Base-by-base conservation (phyloP, 2,888 invertebrate species). In the Monochamus alternatus region DNA sequence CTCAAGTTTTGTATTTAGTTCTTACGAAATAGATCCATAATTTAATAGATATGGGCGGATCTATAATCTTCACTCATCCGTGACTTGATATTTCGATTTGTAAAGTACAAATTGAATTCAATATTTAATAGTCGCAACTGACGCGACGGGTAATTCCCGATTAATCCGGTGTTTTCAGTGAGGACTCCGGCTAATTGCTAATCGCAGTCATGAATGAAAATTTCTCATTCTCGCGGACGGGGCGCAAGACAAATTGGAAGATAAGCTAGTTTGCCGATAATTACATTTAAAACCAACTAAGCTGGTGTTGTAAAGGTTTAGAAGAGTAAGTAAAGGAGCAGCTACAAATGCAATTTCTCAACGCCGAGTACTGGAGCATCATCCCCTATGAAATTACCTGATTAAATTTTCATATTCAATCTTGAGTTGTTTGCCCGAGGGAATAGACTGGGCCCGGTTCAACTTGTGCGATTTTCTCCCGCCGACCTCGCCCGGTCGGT, bases 321-420 rank as follows among this genome's bases (percentile, higher is more conserved):
- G 70, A 81, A 79, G 81, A 81, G 80, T 80, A 83, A 81, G 78
- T 73, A 82, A 82, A 83, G 82, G 81, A 80, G 80, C 80, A 81
- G 78, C 79, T 75, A 77, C 78, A 84, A 84, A 84, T 84, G 85
- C 84, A 86, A 86, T 87, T 86, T 86, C 86, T 84, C 83, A 84
- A 80, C 81, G 82, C 83, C 83, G 82, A 83, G 87, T 86, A 87
- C 85, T 85, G 85, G 85, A 83, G 86, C 88, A 87, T 88, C 88
- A 89, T 89, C 90, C 91, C 91, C 91, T 91, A 92, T 92, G 91
- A 92, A 92, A 92, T 92, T 92, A 92, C 91, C 91, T 91, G 91
- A 93, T 93, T 93, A 93, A 93, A 93, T 92, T 93, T 93, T 93
- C 93, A 93, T 93, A 93, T 93, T 93, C 93, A 93, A 93, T 93